These are phyloP conservation scores for Drosophila simulans DNA, from an alignment of 1,140 invertebrate genomes.

Conservation along the genomic window DNA sequence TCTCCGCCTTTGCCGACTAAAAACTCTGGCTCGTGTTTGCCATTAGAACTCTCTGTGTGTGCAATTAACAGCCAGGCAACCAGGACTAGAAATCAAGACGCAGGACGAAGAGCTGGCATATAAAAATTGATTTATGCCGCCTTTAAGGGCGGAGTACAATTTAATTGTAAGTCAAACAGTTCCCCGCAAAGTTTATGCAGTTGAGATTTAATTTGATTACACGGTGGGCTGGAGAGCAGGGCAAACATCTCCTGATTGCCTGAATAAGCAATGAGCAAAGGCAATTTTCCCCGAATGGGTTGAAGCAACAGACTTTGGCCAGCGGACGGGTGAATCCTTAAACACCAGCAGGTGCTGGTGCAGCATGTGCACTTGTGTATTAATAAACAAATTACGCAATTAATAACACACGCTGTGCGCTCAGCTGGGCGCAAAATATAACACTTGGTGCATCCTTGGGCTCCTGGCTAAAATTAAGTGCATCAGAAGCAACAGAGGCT, in stretches of 20 bases:
- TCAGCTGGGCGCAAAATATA: slow-evolving; percentile 71
- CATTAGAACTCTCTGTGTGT: slow-evolving; percentile 61
- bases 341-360: slow-evolving; percentile 8
- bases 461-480: slow-evolving; percentile 19
- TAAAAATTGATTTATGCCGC: slow-evolving; percentile 69
- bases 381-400: slow-evolving; percentile 80
- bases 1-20: slow-evolving; percentile 8
- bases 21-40: slow-evolving; percentile 62
- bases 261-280: slow-evolving; percentile 41
- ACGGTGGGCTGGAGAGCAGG: slow-evolving; percentile 24
- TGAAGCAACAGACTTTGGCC: slow-evolving; percentile 6
- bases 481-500: slow-evolving; percentile 14
- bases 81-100: neutral
- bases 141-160: slow-evolving; percentile 22
- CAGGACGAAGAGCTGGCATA: slow-evolving; percentile 16
- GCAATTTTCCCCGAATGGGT: neutral
- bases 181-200: slow-evolving; percentile 39
- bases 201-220: slow-evolving; percentile 64
- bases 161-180: slow-evolving; percentile 75
- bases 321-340: neutral
- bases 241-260: slow-evolving; percentile 47
- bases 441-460: slow-evolving; percentile 47
- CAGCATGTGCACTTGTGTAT: slow-evolving; percentile 54
- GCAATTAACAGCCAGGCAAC: slow-evolving; percentile 59
- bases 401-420: slow-evolving; percentile 76